Evolutionary conservation across 92 coral and sea anemone genomes (phyloP).

Genomic region (Parazoanthus swiftii): DNA sequence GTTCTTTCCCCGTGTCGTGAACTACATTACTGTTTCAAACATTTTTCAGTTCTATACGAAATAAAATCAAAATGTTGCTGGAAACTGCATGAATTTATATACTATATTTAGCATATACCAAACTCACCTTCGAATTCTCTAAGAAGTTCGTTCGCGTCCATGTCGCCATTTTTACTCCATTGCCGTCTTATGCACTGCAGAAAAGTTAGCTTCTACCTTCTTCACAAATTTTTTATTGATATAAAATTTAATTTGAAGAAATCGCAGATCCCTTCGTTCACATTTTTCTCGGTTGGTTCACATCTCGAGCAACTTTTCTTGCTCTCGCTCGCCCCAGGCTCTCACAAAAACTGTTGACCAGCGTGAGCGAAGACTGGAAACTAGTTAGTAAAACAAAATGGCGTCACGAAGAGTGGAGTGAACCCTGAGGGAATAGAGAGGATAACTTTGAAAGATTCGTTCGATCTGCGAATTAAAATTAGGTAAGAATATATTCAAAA

Average conservation of each 20-base stretch:
- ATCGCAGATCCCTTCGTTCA: not conserved
- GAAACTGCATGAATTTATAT: not conserved
- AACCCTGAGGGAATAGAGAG: too few species aligned
- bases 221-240: not conserved
- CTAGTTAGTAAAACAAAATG: not conserved
- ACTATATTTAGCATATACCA: not conserved
- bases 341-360: not conserved
- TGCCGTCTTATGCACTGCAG: slow-evolving; percentile 10
- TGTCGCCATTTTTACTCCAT: slow-evolving; percentile 45
- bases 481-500: not conserved
- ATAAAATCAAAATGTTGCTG: not conserved
- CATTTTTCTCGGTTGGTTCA: not conserved
- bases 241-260: not conserved
- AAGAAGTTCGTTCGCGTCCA: slow-evolving; percentile 35
- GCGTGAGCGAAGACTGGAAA: slow-evolving; percentile 10
- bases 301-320: slow-evolving; percentile 1
- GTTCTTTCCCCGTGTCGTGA: not conserved
- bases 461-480: not conserved
- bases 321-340: slow-evolving; percentile 26
- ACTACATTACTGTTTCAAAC: not conserved
- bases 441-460: not conserved
- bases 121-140: slow-evolving; percentile 38
- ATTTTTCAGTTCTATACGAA: not conserved
- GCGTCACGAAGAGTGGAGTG: not conserved
- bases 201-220: not conserved